A percentile compares a stretch with the other conserved stretches of the same genome.
Conservation (phyloP, 53 echinoderm and acorn worm species). For the Hippasteria phrygiana region DNA sequence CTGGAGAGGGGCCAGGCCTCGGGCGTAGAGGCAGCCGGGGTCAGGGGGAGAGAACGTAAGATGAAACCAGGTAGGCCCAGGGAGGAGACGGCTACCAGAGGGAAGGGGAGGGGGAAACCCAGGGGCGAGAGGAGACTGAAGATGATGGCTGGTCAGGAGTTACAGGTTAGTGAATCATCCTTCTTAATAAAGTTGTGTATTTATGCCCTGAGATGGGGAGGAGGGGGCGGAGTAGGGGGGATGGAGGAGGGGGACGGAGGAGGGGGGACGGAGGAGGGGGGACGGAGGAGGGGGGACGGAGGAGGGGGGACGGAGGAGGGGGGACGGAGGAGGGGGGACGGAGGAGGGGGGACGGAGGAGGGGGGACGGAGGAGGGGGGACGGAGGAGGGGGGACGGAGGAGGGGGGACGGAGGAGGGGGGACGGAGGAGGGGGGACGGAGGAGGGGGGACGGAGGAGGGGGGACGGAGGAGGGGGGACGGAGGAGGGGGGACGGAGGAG, state of each 20-base stretch:
- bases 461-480: no score
- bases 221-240: no score
- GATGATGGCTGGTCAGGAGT: background rate
- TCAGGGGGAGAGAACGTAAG: conserved; percentile 36
- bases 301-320: background rate
- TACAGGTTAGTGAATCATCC: conserved; percentile 30
- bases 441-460: no score
- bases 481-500: no score
- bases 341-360: background rate
- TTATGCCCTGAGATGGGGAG: background rate
- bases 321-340: background rate
- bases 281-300: background rate
- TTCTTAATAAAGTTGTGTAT: background rate
- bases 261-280: background rate
- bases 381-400: background rate
- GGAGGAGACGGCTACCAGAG: background rate
- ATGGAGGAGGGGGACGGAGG: no score
- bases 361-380: background rate
- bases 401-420: no score
- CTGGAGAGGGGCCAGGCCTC: conserved; percentile 42
- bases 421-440: no score
- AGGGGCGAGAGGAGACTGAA: conserved; percentile 31
- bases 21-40: conserved; percentile 31
- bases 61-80: background rate
- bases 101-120: conserved; percentile 18